Base-by-base conservation (phyloP, 2,797 vertebrate genomes). In the Coccyzus lansbergi region DNA sequence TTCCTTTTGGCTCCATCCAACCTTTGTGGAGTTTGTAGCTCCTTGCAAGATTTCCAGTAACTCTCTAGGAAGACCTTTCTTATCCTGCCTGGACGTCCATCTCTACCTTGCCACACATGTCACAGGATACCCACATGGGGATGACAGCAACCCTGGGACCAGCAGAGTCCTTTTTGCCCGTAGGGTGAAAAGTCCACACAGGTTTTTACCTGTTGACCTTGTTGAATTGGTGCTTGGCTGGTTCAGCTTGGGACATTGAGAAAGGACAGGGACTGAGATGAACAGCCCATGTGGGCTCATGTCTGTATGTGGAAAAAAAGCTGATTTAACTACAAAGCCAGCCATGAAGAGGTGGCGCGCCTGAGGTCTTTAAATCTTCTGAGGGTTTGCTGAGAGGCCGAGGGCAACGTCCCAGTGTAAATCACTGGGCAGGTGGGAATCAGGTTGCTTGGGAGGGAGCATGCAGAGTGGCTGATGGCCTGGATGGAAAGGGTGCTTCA, bases 61-160 rank as follows among this genome's bases (percentile, higher is more conserved):
- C 26, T 59, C 44, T 46, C 6, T 11, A 10, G 17, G 64, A 74
- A 87, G 44, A 51, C 17, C 19, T 80, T 56, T 33, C 28, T 82
- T 14, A 7, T 78, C 29, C 58, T 75, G 12, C n/a, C 49, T 53
- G 44, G 63, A 74, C 49, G 34, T 67, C 55, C 6, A 2, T 46
- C 42, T 71, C 51, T 91, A 51, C 48, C 33, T 26, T 42, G 18
- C 38, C 33, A 36, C 3, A 1, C 10, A 3, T 2, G 8, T 49
- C 25, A 9, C 15, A 18, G 67, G 44, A 44, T 42, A 49, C 64
- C 26, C 1, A 4, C 0, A 0, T 17, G 65, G 29, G 24, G 33
- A 38, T 0, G 0, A 46, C 33, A 18, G 67, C 38, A 60, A 13
- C 22, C 28, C 5, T 49, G 52, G 59, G 63, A 49, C 46, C 33